A percentile compares a stretch with the other conserved stretches of the same genome.
Conservation (phyloP, 2,797 vertebrate species). For the Pyrocephalus nanus region DNA sequence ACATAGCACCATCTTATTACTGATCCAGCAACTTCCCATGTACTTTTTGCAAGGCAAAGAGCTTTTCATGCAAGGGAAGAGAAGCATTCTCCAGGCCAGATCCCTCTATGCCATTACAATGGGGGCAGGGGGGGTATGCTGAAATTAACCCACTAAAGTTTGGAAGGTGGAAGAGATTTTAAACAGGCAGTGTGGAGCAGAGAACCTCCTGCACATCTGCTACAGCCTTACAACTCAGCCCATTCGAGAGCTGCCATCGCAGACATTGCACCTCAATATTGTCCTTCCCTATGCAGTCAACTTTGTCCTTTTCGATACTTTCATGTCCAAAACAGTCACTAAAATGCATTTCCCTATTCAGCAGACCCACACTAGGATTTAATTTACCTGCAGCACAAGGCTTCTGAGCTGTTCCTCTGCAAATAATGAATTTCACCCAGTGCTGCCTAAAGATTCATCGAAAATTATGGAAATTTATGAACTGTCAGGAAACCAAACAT, state of each 20-base stretch:
- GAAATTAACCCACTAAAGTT: background rate
- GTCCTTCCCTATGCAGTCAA: background rate
- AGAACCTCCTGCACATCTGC: background rate
- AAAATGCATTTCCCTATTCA: background rate
- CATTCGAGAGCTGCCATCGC: background rate
- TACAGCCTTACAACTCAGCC: background rate
- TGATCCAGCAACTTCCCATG: background rate
- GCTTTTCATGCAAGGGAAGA: background rate
- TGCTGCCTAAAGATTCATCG: background rate
- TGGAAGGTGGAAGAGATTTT: background rate
- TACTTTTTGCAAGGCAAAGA: background rate
- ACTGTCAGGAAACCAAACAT: background rate
- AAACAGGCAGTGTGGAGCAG: background rate
- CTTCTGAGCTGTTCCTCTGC: background rate
- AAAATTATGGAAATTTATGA: background rate
- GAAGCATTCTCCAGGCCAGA: background rate
- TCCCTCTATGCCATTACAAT: background rate
- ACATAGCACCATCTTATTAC: background rate
- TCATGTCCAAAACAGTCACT: background rate
- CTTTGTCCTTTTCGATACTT: background rate
- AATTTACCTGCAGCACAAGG: background rate
- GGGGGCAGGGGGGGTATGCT: background rate
- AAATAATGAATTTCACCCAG: background rate
- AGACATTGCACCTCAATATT: background rate
- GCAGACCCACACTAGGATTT: background rate